A percentile compares a stretch with the other conserved stretches of the same genome.
Conservation (phyloP, 2,797 vertebrate species). For the Galagoides demidoff region DNA sequence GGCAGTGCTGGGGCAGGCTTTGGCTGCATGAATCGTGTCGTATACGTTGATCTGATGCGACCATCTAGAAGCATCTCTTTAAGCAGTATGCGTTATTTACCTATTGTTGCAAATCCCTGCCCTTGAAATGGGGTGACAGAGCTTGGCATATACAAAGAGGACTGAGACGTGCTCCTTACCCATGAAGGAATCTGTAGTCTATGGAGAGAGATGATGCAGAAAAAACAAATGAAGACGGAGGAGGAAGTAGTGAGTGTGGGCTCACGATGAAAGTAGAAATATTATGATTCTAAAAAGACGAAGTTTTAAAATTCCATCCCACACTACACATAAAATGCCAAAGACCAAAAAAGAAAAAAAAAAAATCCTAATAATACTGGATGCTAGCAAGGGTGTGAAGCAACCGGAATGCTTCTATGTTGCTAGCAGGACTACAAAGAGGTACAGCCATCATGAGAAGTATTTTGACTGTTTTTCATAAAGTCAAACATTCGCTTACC, state of each 20-base stretch:
- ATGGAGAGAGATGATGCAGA: background rate
- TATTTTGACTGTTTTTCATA: background rate
- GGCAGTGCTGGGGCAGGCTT: background rate
- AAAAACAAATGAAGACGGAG: background rate
- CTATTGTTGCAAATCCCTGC: background rate
- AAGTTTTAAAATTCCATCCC: slow-evolving; percentile 19
- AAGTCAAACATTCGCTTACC: background rate
- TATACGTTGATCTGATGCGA: background rate
- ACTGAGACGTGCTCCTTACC: background rate
- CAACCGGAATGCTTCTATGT: background rate
- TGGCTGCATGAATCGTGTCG: background rate
- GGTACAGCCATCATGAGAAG: background rate
- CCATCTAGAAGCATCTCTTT: background rate
- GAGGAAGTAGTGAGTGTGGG: background rate
- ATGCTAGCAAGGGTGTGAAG: background rate
- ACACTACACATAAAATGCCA: background rate
- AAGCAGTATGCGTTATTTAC: background rate
- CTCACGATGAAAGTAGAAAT: slow-evolving; percentile 23
- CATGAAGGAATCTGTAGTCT: background rate
- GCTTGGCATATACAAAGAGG: background rate
- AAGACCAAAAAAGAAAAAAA: background rate
- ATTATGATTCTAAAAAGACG: slow-evolving; percentile 15
- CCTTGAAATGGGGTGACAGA: background rate
- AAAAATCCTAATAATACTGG: background rate
- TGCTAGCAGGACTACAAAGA: background rate